Evolutionary conservation across 2,888 invertebrate species (phyloP), one percentile per base, ranked within the genome.

Genomic region (Hydraecia micacea): DNA sequence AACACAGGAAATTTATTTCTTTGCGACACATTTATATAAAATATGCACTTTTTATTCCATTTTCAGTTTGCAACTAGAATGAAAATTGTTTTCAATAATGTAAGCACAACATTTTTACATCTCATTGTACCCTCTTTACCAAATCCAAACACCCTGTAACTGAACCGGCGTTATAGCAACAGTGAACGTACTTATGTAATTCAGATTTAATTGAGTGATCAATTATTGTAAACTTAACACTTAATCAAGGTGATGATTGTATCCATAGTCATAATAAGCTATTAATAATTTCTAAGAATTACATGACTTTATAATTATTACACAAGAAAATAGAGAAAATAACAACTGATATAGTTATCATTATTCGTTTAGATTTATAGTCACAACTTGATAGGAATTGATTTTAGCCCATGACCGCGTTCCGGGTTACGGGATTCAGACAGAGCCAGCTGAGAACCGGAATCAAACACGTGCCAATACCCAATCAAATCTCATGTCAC

Each of bases 201-300:
- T 25, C 25, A 77, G 81, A 81, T 84, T 80, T 75, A 81, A 84
- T 86, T 77, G 67, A 65, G 58, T 73, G 74, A 86, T 87, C 52
- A 74, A 86, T 71, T 75, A 78, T 55, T 74, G 25, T 65, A 25
- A 73, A 75, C 39, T 67, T 66, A 75, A 74, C 74, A 39, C 46
- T 77, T 49, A 69, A 69, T 60, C 36, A 79, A 73, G 42, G 36
- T 15, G 62, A 80, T 84, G 42, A 82, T 36, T 71, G 52, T 60
- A 62, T 46, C 60, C 49, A 71, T 63, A 79, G 68, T 62, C 68
- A 74, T 79, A 83, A 79, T 63, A 74, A 55, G 39, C 55, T 69
- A 73, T 76, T 75, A 28, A 73, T 79, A 73, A 39, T 65, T 84
- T 84, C 73, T 67, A 25, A 68, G 70, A 85, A 85, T 46, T 60